These are phyloP conservation scores for Coracopsis vasa DNA, from an alignment of 2,113 vertebrate genomes.

Conservation along the genomic window DNA sequence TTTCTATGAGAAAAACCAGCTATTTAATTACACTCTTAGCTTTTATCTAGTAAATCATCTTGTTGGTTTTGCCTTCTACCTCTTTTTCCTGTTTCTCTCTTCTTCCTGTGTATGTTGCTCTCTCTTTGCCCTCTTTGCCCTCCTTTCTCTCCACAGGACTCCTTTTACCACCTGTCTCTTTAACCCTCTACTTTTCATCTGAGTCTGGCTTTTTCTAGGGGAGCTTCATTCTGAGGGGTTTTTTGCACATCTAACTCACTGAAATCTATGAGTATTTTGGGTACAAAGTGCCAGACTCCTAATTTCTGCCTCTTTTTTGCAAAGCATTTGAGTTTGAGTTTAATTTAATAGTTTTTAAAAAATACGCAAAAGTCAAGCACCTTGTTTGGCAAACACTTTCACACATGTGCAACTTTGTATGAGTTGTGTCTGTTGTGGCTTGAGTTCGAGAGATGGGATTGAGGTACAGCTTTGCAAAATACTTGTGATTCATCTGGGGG, in stretches of 20 bases:
- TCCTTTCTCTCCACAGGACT: background rate
- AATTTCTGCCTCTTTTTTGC: background rate
- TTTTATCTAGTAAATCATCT: background rate
- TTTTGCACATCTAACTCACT: background rate
- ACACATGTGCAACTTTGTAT: background rate
- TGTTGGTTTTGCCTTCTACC: background rate
- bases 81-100: background rate
- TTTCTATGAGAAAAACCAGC: background rate
- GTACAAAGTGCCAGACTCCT: background rate
- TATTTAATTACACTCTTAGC: background rate
- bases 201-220: background rate
- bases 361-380: background rate
- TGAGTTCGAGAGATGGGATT: background rate
- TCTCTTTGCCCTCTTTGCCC: background rate
- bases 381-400: background rate
- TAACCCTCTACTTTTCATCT: background rate
- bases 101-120: background rate
- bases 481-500: rapidly evolving
- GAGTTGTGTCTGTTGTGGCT: background rate
- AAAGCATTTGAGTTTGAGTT: background rate
- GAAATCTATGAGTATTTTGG: background rate
- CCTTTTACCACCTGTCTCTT: background rate
- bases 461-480: background rate
- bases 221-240: background rate
- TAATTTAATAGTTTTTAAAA: background rate